Base-by-base conservation (phyloP, 2,797 vertebrate genomes). In the Onychomys torridus region DNA sequence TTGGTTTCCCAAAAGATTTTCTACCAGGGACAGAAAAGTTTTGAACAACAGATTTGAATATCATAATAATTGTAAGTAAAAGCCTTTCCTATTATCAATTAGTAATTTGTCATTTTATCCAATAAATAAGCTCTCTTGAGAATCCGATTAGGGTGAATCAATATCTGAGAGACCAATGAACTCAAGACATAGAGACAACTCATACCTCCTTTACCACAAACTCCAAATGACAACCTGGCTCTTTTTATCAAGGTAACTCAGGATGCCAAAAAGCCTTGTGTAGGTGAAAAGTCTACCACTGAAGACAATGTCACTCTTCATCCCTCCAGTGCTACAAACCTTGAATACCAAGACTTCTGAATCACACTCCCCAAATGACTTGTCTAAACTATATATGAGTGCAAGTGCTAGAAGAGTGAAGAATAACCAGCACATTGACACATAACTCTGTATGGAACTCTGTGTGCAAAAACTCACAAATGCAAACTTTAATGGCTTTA, bases 401-500 rank as follows among this genome's bases (percentile, higher is more conserved):
- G 85, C 91, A 78, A 95, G 29, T 34, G 59, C 78, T 73, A 57
- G 67, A 57, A 90, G 71, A 46, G 40, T 23, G 55, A 93, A 83
- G 59, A 67, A 49, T 77, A 52, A 75, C 55, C 16, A 59, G 21
- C 52, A 71, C 11, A 46, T 67, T 81, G 81, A 65, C 71, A 63
- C 23, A 59, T 23, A 86, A 65, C 34, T 73, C 81, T 61, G 46
- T 13, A 71, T 37, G 19, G 3, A 71, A 21, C 6, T 71, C 69
- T 71, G 69, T 21, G 9, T 71, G 19, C 19, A 71, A 37, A 37
- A 71, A 37, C 17, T 71, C 19, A 71, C 67, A 71, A 71, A 71
- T 71, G 19, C 19, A 71, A 37, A 71, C 4, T 3, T 69, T 37
- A 37, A 37, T 37, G n/a, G 8, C n/a, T 71, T 71, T 71, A 37